Base-by-base conservation (phyloP, 2,797 vertebrate genomes). In the Eulemur coronatus region DNA sequence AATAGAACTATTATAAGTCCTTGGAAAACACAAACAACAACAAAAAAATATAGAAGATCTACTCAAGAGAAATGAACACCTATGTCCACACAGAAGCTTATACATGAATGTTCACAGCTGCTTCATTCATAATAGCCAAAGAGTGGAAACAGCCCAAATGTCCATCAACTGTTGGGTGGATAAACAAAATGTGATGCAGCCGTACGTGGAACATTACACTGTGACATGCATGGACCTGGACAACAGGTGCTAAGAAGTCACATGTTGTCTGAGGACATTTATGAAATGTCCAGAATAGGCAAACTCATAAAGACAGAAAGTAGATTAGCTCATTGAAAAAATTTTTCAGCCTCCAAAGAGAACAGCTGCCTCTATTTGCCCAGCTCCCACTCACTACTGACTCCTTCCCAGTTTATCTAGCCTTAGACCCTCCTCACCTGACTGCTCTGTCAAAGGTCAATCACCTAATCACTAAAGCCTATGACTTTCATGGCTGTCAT, bases 81-180 rank as follows among this genome's bases (percentile, higher is more conserved):
- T 7, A 33, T 2, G 22, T 38, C 61, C 46, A 95, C 24, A 85
- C 24, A 84, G 75, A 89, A 82, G n/a, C 9, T 9, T 61, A 41
- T n/a, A 65, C 11, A 43, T 17, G 5, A 63, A 70, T 48, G 28
- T 84, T 78, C 91, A 46, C 0, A 88, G 88, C 18, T 73, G 72
- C 73, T 93, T 86, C 78, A 84, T 48, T 92, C 41, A 63, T 43
- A 93, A 94, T 1, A 96, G 84, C 55, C 63, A 14, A n/a, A 59
- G 78, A 35, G 73, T 69, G 38, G 43, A 59, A 79, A 89, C 11
- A 26, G 55, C 20, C 59, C 79, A 88, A 65, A 67, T 2, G n/a
- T 70, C 52, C 13, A 65, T 76, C 70, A 24, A 1, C 11, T 15
- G 35, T 81, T n/a, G 85, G 65, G 50, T 9, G 5, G 67, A 70